Base-by-base conservation (phyloP, 2,888 invertebrate species). In the Auanema freiburgensis region DNA sequence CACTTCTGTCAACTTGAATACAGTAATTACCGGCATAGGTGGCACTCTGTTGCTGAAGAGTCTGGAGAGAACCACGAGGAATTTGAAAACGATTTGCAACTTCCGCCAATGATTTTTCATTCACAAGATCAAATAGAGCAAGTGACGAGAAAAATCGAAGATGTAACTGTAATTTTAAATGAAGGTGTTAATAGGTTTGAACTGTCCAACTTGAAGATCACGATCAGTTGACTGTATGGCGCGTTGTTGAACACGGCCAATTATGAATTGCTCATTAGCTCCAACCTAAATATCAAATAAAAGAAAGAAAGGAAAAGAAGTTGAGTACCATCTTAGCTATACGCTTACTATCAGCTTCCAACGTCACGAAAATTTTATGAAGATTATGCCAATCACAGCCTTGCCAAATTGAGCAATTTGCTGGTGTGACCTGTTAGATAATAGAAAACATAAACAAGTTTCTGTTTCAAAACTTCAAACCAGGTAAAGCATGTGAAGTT, bases 401-500 rank as follows among this genome's bases (percentile, higher is more conserved):
- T 63, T 88, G 78, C 67, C 69, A 88, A 88, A 90, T 90, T 77
- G 91, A 90, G 25, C 92, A 89, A 84, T 91, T 92, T 69, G 92
- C 91, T 0, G 97, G 97, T 1, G 96, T 97, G 12, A 89, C 87
- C 88, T 76, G 51, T 33, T 69, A 64, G 16, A 25, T 3, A 16
- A 21, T 5, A 46, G 21, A 46, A 46, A 55, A 59, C 43, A n/a
- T 55, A 50, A 14, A 40, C 18, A 18, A 18, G 4, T 59, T 59
- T 10, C n/a, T 59, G 16, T 44, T 23, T 52, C 24, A 18, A n/a
- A 16, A 8, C 14, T 3, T 53, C 77, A 53, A 46, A 95, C 95
- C 79, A 94, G 87, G 85, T 96, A 98, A 54, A 98, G 89, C 46
- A 96, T 89, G 85, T 98, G 97, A 2, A 98, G 87, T 80, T 98